Evolutionary conservation across 1,140 invertebrate species (phyloP), one percentile per base, ranked within the genome.

Genomic region (Olivierus martensii): DNA sequence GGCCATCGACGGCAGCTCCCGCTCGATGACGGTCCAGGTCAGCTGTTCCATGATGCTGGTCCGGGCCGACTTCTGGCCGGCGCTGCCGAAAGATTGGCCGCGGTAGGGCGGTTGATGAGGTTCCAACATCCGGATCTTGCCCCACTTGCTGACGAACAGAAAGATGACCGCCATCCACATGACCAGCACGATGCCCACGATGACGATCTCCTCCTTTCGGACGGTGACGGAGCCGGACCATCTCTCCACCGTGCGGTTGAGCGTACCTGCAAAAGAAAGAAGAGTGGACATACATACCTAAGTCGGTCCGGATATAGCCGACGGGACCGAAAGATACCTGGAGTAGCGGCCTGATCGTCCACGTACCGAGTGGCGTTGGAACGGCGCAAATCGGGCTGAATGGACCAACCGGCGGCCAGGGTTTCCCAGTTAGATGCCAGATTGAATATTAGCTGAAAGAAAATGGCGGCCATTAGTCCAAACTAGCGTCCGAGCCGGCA

Each of bases 151-250:
- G 72, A 86, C 83, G 68, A 85, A 85, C 6, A 86, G 69, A 1
- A 82, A 82, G 62, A 92, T 89, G 10, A 86, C 87, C 0, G 79
- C 85, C 3, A 84, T 79, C 87, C 87, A 92, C 10, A 90, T 79
- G 53, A 87, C 75, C 38, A 92, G 71, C 22, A 90, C 86, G 61
- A 90, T 70, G 14, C 87, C 76, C 14, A 92, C 87, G 58, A 92
- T 85, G 37, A 83, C 83, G 47, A 88, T 81, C 67, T 91, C 88
- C 66, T 87, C 83, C 12, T 82, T 81, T 52, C 83, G 74, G 65
- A 87, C 84, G 77, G 72, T 60, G 72, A 79, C 59, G 73, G 75
- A 38, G 19, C 49, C 50, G 41, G 42, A 22, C 10, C 48, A 21
- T 18, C 50, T 43, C 18, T 46, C 53, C 21, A 35, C 48, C 15